Percentiles rank a stretch among this genome's conserved stretches.
These are phyloP conservation scores for Drosophila fulvimacula DNA, from an alignment of 2,888 invertebrate species.

Conservation along the genomic window DNA sequence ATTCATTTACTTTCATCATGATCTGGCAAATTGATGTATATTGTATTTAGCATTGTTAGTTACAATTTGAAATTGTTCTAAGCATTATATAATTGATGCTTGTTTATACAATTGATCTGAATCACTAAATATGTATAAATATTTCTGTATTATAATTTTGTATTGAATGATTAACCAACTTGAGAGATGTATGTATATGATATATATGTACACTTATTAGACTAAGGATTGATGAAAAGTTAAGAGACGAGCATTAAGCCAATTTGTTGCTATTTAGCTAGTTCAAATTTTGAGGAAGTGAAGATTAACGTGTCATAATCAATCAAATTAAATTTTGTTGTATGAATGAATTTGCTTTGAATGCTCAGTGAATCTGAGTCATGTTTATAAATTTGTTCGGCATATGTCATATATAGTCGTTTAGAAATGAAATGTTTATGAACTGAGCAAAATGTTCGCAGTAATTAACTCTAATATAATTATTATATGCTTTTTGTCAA, in stretches of 20 bases:
- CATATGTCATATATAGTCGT: not conserved
- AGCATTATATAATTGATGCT: not conserved
- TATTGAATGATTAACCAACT: not conserved
- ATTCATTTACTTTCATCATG: not conserved
- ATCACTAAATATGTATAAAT: not conserved
- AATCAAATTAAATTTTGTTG: too few species aligned
- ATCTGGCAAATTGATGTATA: not conserved
- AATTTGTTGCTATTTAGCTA: not conserved
- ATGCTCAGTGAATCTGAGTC: not conserved
- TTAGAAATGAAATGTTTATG: not conserved
- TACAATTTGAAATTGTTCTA: not conserved
- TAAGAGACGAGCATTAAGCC: not conserved
- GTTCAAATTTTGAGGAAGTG: not conserved
- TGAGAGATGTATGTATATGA: too few species aligned
- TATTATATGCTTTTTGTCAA: conserved; percentile 1
- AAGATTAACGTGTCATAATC: too few species aligned
- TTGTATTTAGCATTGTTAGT: not conserved
- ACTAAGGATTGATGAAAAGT: not conserved
- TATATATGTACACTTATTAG: too few species aligned
- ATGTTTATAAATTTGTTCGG: not conserved
- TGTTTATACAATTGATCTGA: not conserved
- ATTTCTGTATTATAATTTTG: too few species aligned
- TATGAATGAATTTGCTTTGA: not conserved
- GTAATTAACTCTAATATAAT: too few species aligned
- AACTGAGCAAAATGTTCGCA: not conserved